Evolutionary conservation across 2,113 vertebrate species (phyloP), one percentile per base, ranked within the genome.

Genomic region (Okapia johnstoni): DNA sequence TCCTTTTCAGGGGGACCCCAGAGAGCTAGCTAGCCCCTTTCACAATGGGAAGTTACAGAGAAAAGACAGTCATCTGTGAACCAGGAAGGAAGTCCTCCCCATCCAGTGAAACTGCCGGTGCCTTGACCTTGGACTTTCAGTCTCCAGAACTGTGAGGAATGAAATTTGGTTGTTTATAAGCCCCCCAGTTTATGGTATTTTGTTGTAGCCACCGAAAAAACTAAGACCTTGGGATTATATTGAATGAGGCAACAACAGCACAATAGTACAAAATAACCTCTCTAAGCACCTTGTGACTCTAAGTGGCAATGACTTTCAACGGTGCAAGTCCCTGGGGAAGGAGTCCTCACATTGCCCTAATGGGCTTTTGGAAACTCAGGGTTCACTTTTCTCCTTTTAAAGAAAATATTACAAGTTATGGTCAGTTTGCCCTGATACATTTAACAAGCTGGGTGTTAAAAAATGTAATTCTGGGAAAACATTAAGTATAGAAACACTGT

Each of bases 391-490:
- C 43, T 86, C 94, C 76, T 81, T 80, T 43, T 52, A 81, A 95
- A 92, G 43, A 93, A 97, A 92, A 60, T 55, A 73, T 46, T 89
- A 90, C 48, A 93, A 92, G 89, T 30, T 66, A n/a, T 43, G 57
- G 85, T 63, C 26, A 28, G n/a, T 90, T 93, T 96, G 90, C 63
- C 94, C 54, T 17, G n/a, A 94, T 11, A 88, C 61, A 23, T 86
- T 96, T 91, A 85, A 91, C 76, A 96, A 84, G 6, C 40, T 81
- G 63, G 54, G 54, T 33, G 57, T 96, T 96, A 91, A 98, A 84
- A 97, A 93, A 96, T 84, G 79, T 43, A 57, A 96, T 58, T 80
- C 93, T 92, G 73, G 70, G 77, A 84, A 93, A 95, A 61, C 52
- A 33, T n/a, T 61, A 90, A 70, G 52, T 43, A 21, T 26, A 79